phyloP scores from a whole-genome alignment of 2,888 invertebrate genomes.

The Sympetrum striolatum region DNA sequence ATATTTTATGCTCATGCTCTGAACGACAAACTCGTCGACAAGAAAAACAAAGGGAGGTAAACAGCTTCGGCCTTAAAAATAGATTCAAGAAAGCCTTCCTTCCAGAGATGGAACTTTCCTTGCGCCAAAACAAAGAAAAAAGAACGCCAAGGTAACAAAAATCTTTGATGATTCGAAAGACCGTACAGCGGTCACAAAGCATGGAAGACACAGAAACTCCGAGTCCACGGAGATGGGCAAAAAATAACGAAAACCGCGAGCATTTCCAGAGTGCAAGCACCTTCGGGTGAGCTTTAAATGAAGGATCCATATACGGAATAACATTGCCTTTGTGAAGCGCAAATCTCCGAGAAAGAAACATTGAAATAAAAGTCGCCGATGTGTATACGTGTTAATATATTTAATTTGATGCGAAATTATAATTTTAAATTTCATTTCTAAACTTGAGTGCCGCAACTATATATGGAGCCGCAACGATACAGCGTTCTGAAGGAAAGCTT shows the following conservation, averaged over 20 bases:
- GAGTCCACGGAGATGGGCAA: neutral
- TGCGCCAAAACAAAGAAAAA: neutral
- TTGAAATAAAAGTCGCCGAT: no score
- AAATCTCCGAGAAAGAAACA: no score
- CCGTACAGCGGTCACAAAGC: neutral
- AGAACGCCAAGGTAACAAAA: neutral
- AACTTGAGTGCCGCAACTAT: no score
- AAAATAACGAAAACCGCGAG: neutral
- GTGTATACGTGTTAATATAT: no score
- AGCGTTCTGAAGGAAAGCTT: no score
- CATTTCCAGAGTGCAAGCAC: neutral
- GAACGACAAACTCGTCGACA: no score
- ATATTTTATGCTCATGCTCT: no score
- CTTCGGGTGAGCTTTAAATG: neutral
- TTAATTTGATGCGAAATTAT: no score
- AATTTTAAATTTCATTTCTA: no score
- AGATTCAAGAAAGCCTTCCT: neutral
- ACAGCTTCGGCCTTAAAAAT: neutral
- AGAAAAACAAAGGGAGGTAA: no score
- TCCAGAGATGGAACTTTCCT: neutral
- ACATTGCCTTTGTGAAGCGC: neutral
- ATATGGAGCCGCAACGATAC: no score
- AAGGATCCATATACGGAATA: neutral
- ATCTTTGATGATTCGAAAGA: neutral
- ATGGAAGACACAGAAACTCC: neutral